A percentile compares a stretch with the other conserved stretches of the same genome.
Evolutionary conservation across 2,888 invertebrate genomes (phyloP).

Genomic region (Tachystola acroxantha): DNA sequence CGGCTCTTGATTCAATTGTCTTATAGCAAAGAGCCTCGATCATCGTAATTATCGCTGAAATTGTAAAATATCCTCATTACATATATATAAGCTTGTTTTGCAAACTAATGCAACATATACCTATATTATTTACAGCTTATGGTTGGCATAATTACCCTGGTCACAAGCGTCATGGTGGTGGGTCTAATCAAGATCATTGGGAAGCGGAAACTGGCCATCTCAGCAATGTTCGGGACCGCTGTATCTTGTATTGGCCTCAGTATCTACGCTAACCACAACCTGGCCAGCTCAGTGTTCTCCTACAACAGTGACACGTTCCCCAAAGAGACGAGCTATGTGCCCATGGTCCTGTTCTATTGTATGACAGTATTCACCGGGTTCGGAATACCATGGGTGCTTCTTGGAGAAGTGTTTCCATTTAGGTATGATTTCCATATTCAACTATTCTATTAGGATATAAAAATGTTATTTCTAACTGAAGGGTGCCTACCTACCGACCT

Average conservation of each 20-base stretch:
- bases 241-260: constrained; percentile 58
- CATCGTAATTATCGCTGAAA: too few relatives aligned
- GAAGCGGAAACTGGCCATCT: constrained; percentile 65
- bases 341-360: constrained; percentile 55
- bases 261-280: constrained; percentile 49
- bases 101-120: too few relatives aligned
- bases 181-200: constrained; percentile 58
- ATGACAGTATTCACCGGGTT: constrained; percentile 55
- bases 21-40: too few relatives aligned
- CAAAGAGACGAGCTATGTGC: constrained; percentile 47
- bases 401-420: constrained; percentile 78
- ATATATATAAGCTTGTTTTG: too few relatives aligned
- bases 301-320: constrained; percentile 59
- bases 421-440: constrained; percentile 43
- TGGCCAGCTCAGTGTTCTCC: constrained; percentile 57
- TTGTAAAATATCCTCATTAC: too few relatives aligned
- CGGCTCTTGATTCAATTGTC: too few relatives aligned
- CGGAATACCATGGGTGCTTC: constrained; percentile 74
- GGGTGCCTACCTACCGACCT: too few relatives aligned
- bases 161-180: constrained; percentile 55
- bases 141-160: constrained; percentile 65
- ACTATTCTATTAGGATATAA: too few relatives aligned
- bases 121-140: constrained; percentile 47
- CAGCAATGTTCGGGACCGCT: constrained; percentile 57
- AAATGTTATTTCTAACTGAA: too few relatives aligned